Evolutionary conservation across 64 coral and sea anemone genomes (phyloP), one percentile per base, ranked within the genome.

Genomic region (Actinia tenebrosa): DNA sequence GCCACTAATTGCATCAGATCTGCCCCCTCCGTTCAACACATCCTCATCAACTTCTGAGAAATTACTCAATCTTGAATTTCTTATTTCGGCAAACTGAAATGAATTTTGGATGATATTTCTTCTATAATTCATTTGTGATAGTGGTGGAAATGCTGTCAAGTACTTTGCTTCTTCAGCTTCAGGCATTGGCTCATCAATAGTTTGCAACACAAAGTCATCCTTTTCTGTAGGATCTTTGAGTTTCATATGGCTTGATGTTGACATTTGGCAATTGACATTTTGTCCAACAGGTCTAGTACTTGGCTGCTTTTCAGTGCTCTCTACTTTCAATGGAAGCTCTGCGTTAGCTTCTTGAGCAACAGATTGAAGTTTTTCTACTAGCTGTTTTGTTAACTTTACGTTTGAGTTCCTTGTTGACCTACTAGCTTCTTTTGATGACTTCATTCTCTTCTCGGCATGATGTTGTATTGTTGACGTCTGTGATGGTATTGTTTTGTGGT

Each of bases 301-400:
- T 75, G n/a, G 9, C 15, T 75, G n/a, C 69, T 30, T 75, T 16
- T 30, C 30, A 37, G 30, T 37, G 30, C 30, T 37, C 30, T 37
- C 69, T 75, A 75, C 69, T 30, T 13, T 42, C 69, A 75, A 4
- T 53, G 44, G 71, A 13, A 80, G 44, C 45, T 84, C 87, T 23
- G 84, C 27, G 44, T 89, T 80, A 78, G 84, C 87, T 78, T 95
- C 90, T 56, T 78, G 59, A 44, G 91, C 86, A 17, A 86, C 84
- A 79, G 90, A 78, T 19, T 89, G 87, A 19, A 92, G 27, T 68
- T 95, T 85, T 50, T 89, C 87, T 45, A 84, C 84, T 0, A 95
- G 82, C 26, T 86, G 87, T 60, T 55, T 86, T 83, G 90, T 87
- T 27, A 92, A 14, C 82, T 95, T 95, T 18, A 88, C 86, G 88